Evolutionary conservation across 2,797 vertebrate species (phyloP), one percentile per base, ranked within the genome.

Genomic region (Nannoperca obscura): DNA sequence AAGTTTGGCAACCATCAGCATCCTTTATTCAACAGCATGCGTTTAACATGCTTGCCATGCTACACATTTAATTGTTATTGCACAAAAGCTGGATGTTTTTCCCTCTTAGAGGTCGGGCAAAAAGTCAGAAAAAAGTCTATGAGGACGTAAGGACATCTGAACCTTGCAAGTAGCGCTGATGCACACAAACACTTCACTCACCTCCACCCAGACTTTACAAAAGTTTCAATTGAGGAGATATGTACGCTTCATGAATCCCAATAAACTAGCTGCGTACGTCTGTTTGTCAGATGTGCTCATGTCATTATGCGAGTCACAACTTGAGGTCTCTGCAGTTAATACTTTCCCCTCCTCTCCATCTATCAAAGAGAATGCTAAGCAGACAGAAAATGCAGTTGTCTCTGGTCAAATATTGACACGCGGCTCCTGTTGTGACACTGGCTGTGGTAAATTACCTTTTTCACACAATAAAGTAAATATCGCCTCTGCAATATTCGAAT

Each of bases 231-330:
- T 59, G 59, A 70, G 78, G 54, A 72, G 63, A 81, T 66, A 34
- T 60, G 76, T 34, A 78, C 68, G 73, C 73, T 78, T 74, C 70
- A 53, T 75, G 87, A 89, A 90, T 91, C 24, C 76, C 65, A 83
- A 86, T 74, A 62, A 77, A 80, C 62, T 61, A 40, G 69, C 68
- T 49, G 62, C 44, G 5, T 78, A 14, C 1, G 20, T 70, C 67
- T 67, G 42, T 87, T 88, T 87, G 72, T 91, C 80, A 80, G 82
- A 84, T 78, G 78, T 88, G 75, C 71, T 85, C 36, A 4, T 53
- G 76, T 82, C 86, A 76, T 89, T 88, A 90, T 88, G 86, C 76
- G 7, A 84, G 89, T 78, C 88, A 88, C 85, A 89, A 85, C 83
- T 87, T 36, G 62, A 86, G 79, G 84, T 87, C 83, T 77, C 81